Percentiles rank a stretch among this genome's conserved stretches.
Conservation (phyloP, 2,113 vertebrate genomes). For the Xenotilapia flavipinnis region DNA sequence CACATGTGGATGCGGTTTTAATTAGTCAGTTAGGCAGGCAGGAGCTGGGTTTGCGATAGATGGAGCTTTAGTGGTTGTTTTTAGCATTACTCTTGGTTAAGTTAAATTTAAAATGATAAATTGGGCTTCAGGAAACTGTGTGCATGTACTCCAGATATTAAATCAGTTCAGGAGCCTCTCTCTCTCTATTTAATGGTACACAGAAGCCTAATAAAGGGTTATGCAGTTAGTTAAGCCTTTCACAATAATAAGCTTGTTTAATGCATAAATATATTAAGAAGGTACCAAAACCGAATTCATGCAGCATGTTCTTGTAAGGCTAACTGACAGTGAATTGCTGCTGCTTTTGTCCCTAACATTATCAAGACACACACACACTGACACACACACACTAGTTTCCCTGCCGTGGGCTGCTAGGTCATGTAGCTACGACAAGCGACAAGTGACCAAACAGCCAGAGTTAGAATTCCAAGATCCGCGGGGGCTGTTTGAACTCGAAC, state of each 20-base stretch:
- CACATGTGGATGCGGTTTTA: constrained; percentile 63
- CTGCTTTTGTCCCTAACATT: neutral
- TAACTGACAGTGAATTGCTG: constrained; percentile 9
- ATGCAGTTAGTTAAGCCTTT: constrained; percentile 4
- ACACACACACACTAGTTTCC: neutral
- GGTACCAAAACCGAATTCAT: neutral
- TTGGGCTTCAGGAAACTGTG: constrained; percentile 12
- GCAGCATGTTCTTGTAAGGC: neutral
- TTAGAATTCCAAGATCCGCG: constrained; percentile 60
- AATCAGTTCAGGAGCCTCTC: constrained; percentile 26
- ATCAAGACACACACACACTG: neutral
- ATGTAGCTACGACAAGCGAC: constrained; percentile 48
- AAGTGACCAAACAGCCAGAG: constrained; percentile 52
- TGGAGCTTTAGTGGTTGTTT: constrained; percentile 30
- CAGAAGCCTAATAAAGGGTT: constrained; percentile 7
- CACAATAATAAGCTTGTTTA: neutral
- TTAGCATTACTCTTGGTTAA: constrained; percentile 52
- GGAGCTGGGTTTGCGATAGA: constrained; percentile 25
- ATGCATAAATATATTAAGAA: constrained; percentile 1
- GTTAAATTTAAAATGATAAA: constrained; percentile 53
- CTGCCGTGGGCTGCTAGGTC: constrained; percentile 31
- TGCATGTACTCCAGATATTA: constrained; percentile 40
- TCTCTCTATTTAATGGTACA: constrained; percentile 29
- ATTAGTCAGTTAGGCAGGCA: constrained; percentile 63
- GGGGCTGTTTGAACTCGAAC: constrained; percentile 72